phyloP scores from a whole-genome alignment of 2,888 invertebrate species.

The Anorthoa munda region DNA sequence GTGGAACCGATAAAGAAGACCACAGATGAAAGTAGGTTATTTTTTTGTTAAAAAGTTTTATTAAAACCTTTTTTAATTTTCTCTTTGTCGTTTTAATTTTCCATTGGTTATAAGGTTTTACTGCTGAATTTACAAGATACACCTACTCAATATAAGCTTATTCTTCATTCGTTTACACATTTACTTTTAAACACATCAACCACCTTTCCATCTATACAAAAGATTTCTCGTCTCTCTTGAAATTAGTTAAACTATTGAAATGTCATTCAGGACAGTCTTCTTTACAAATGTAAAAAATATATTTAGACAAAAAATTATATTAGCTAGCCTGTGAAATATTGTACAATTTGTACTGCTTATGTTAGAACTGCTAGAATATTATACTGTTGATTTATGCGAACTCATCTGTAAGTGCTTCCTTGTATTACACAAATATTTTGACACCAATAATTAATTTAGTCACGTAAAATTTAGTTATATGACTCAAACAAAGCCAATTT shows the following conservation, averaged over 20 bases:
- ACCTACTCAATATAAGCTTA: background rate
- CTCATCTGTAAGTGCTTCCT: background rate
- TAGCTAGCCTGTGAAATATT: background rate
- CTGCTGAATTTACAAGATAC: background rate
- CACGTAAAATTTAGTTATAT: no score
- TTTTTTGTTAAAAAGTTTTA: no score
- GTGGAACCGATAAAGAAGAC: no score
- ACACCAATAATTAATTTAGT: background rate
- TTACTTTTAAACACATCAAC: background rate
- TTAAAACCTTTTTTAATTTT: no score
- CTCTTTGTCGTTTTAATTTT: background rate
- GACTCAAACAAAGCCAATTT: no score
- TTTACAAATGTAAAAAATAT: background rate
- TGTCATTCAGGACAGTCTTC: background rate
- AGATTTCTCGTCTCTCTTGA: background rate
- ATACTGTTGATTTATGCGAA: no score
- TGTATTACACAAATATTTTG: background rate
- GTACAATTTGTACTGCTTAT: background rate
- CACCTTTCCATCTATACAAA: background rate
- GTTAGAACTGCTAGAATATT: background rate
- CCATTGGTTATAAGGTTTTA: background rate
- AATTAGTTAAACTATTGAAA: background rate
- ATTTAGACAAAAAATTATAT: background rate
- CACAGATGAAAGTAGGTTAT: no score
- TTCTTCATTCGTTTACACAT: no score